Evolutionary conservation across 1,140 invertebrate genomes (phyloP), one percentile per base, ranked within the genome.

Genomic region (Euwallacea fornicatus): DNA sequence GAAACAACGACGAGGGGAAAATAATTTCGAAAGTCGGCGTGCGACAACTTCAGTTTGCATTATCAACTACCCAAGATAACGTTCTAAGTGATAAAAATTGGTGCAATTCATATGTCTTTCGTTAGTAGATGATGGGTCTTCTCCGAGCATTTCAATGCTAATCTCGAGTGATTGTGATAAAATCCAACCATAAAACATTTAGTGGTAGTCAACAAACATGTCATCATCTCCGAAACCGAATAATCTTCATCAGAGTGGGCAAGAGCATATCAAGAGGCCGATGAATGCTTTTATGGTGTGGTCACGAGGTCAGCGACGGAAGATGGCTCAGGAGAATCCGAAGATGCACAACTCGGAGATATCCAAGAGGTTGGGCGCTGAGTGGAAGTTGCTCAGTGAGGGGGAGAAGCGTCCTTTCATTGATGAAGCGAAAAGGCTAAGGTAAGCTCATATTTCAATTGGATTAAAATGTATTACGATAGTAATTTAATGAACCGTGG

Each of bases 331-430:
- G 80, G 96, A 98, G 78, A 98, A 98, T 84, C 96, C 96, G 1
- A 98, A 98, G 84, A 98, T 98, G 96, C 95, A 97, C 83, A 97
- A 97, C 82, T 95, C 94, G 0, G 94, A 96, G 83, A 97, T 97
- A 72, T 95, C 93, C 16, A 97, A 97, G 82, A 84, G 93, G 69
- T 83, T 97, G 50, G 95, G 95, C 0, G 90, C 91, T 6, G 91
- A 94, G 76, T 98, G 96, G 96, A 96, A 96, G 80, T 83, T 92
- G 67, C 85, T 98, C 13, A 91, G 89, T 50, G 94, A 97, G 78
- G 88, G 88, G 76, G 93, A 98, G 78, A 93, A 96, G 77, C 84
- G 93, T 69, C 97, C 97, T 3, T 99, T 98, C 83, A 98, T 98
- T 76, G 97, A 99, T 83, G 96, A 98, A 81, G 95, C 95, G 2